Conservation (phyloP, 92 coral and sea anemone genomes). For the Porites divaricata region DNA sequence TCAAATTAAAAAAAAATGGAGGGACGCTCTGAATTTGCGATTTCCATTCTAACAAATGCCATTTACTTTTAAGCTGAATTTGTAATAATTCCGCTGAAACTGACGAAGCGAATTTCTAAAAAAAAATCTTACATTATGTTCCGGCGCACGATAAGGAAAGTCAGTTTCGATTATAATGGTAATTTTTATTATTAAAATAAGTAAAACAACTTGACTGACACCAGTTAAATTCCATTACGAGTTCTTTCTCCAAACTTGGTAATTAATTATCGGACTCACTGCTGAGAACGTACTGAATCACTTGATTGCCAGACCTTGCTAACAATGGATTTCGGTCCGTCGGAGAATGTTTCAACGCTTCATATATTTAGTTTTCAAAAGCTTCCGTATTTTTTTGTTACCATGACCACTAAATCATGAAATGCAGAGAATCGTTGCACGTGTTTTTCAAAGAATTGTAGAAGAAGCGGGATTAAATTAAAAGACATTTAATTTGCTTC, state of each 20-base stretch:
- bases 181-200: too few species aligned
- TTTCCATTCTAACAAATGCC: too few species aligned
- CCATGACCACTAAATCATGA: neutral
- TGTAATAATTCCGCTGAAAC: too few species aligned
- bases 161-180: neutral
- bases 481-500: too few species aligned
- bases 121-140: too few species aligned
- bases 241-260: neutral
- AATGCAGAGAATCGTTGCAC: neutral
- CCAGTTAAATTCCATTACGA: neutral
- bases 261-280: neutral
- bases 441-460: neutral
- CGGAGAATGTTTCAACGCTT: neutral
- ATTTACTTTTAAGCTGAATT: too few species aligned
- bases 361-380: neutral
- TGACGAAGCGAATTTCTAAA: too few species aligned
- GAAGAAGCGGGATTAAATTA: too few species aligned
- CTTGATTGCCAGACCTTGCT: neutral
- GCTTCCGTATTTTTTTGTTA: neutral
- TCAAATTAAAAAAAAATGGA: too few species aligned
- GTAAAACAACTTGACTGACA: neutral
- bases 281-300: neutral
- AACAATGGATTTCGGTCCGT: neutral
- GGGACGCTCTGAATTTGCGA: neutral
- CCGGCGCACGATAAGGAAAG: neutral